phyloP scores from a whole-genome alignment of 2,113 vertebrate genomes.

The Scalopus aquaticus region DNA sequence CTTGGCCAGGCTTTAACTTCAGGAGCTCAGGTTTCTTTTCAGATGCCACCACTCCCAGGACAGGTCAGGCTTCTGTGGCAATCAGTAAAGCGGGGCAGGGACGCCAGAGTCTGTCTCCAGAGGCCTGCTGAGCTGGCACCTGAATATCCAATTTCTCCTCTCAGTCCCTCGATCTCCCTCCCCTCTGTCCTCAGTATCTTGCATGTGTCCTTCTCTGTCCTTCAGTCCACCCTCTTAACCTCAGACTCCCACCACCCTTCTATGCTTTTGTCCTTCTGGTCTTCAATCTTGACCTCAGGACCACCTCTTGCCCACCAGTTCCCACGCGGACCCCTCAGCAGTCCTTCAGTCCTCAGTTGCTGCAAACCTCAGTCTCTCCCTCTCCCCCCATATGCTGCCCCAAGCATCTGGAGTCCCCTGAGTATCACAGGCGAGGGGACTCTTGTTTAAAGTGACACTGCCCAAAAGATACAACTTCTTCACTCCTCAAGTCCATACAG shows the following conservation, averaged over 20 bases:
- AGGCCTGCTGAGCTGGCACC: rapidly evolving
- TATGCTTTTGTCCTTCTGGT: background rate
- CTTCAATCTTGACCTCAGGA: background rate
- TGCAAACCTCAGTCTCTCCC: background rate
- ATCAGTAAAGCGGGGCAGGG: constrained; percentile 13
- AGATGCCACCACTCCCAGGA: background rate
- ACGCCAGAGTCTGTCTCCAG: background rate
- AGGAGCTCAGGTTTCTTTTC: background rate
- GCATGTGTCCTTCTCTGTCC: no score
- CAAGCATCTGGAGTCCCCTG: no score
- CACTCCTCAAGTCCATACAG: no score
- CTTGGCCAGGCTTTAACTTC: background rate
- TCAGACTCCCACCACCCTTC: background rate
- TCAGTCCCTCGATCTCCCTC: no score
- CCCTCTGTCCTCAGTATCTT: background rate
- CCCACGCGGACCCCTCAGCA: background rate
- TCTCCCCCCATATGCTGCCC: background rate
- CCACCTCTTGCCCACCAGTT: background rate
- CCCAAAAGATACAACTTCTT: no score
- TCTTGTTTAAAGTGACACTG: no score
- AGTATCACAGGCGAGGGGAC: no score
- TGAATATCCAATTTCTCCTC: background rate
- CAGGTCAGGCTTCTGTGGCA: constrained; percentile 61
- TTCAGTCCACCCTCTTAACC: no score
- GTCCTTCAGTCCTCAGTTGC: background rate